phyloP scores from a whole-genome alignment of 2,888 invertebrate genomes.

The Limnephilus lunatus region DNA sequence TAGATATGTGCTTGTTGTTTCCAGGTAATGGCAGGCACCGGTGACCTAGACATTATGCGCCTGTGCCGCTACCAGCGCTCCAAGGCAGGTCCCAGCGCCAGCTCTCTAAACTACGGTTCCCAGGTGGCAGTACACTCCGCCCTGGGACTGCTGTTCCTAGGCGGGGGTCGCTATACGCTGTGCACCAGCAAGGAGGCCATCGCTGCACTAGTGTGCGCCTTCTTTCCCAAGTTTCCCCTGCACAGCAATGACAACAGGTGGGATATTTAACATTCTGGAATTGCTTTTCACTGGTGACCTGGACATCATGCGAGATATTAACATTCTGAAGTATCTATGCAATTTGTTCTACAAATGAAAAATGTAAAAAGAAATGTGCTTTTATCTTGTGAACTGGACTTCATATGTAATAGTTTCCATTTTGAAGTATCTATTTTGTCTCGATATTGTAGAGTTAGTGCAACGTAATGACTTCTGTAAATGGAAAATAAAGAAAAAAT shows the following conservation, averaged over 20 bases:
- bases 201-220: slow-evolving; percentile 93
- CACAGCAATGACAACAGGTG: slow-evolving; percentile 97
- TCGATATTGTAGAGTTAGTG: too few relatives aligned
- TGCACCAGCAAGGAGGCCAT: slow-evolving; percentile 90
- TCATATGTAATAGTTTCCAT: too few relatives aligned
- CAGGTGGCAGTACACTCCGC: slow-evolving; percentile 98
- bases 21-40: slow-evolving; percentile 96
- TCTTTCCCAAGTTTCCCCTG: slow-evolving; percentile 98
- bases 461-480: too few relatives aligned
- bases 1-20: slow-evolving; percentile 66
- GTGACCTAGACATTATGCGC: slow-evolving; percentile 89
- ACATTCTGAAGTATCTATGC: too few relatives aligned
- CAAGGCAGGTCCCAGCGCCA: slow-evolving; percentile 84
- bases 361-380: too few relatives aligned
- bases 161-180: slow-evolving; percentile 93
- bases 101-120: slow-evolving; percentile 90
- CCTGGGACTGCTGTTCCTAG: slow-evolving; percentile 93
- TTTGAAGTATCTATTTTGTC: too few relatives aligned
- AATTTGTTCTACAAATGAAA: too few relatives aligned
- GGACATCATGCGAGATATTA: slow-evolving; percentile 67
- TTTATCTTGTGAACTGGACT: too few relatives aligned
- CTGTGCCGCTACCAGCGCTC: slow-evolving; percentile 90
- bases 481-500: too few relatives aligned
- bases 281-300: too few relatives aligned
- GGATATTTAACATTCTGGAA: neutral